Base-by-base conservation (phyloP, 2,113 vertebrate genomes). In the Psettodes erumei region DNA sequence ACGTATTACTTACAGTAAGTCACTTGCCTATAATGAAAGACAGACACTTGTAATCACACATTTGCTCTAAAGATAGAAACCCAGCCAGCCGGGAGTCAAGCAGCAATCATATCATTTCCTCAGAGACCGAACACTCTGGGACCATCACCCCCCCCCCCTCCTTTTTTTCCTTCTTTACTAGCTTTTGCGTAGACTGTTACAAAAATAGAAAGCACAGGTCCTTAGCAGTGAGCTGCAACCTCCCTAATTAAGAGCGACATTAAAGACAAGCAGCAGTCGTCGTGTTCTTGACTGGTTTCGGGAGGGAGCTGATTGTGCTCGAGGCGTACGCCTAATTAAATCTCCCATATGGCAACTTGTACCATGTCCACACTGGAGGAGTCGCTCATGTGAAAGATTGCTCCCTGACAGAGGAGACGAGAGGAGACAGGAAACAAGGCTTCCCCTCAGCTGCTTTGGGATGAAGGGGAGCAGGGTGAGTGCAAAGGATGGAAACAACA, bases 271-370 rank as follows among this genome's bases (percentile, higher is more conserved):
- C 23, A 28, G 75, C 65, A 66, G 71, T 70, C 55, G 53, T 65
- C 32, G 8, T 54, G 77, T 71, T 83, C 56, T 59, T 60, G 25
- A 74, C 66, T 84, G 84, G 74, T 84, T 86, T 68, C 59, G 79
- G 58, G 74, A 71, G 74, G 66, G 77, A 80, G 78, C 59, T 40
- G 81, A 82, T 81, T 81, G 79, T 53, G 86, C 83, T 86, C 40
- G 77, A 87, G 82, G 89, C 90, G 1, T 79, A 77, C 37, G 37
- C n/a, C 91, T 92, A 91, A 92, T 91, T 90, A 89, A 93, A 91
- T 87, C 77, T 87, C 86, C 91, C 91, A 91, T 92, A 93, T 91
- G 92, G 89, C 81, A 82, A 80, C 82, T 87, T 83, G 85, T 81
- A 78, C 80, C 75, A n/a, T 66, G 77, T 90, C 82, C 78, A 89